Percentiles rank a stretch among this genome's conserved stretches.
These are phyloP conservation scores for Salminus brasiliensis DNA, from an alignment of 2,113 vertebrate genomes.

Conservation along the genomic window DNA sequence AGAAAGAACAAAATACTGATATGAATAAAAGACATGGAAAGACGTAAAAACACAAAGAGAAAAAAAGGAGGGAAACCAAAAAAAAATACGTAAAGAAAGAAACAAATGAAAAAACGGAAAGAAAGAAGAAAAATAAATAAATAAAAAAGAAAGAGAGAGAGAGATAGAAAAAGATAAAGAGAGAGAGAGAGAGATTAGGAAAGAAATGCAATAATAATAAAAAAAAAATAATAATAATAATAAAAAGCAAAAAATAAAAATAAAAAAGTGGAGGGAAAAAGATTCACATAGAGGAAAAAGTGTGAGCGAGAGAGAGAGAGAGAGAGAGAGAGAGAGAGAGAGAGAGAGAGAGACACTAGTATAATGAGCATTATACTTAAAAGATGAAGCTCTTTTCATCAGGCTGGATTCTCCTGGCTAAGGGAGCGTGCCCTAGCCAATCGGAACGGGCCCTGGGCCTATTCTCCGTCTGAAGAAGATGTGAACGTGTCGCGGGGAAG, in stretches of 20 bases:
- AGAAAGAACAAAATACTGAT: too few relatives aligned
- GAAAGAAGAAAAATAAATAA: not conserved
- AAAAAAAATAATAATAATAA: not conserved
- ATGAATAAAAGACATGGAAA: too few relatives aligned
- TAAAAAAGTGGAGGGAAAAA: not conserved
- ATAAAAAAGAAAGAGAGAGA: not conserved
- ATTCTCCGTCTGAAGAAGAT: constrained; percentile 51
- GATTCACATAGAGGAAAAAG: not conserved
- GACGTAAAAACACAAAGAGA: too few relatives aligned
- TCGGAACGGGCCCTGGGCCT: constrained; percentile 33
- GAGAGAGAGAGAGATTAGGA: not conserved
- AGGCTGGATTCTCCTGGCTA: constrained; percentile 38
- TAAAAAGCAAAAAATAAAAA: not conserved
- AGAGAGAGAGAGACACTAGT: not conserved
- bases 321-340: not conserved
- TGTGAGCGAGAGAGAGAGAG: too few relatives aligned
- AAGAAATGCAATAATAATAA: too few relatives aligned
- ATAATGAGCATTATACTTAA: constrained; percentile 54
- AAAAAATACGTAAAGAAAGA: too few relatives aligned
- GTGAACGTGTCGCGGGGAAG: constrained; percentile 31
- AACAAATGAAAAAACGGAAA: too few relatives aligned
- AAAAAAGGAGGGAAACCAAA: too few relatives aligned
- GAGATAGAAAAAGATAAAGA: not conserved
- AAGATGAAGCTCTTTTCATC: constrained; percentile 51
- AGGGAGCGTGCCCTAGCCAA: constrained; percentile 36